Percentiles rank a stretch among this genome's conserved stretches.
These are phyloP conservation scores for Neopipo cinnamomea DNA, from an alignment of 2,113 vertebrate species.

Conservation along the genomic window DNA sequence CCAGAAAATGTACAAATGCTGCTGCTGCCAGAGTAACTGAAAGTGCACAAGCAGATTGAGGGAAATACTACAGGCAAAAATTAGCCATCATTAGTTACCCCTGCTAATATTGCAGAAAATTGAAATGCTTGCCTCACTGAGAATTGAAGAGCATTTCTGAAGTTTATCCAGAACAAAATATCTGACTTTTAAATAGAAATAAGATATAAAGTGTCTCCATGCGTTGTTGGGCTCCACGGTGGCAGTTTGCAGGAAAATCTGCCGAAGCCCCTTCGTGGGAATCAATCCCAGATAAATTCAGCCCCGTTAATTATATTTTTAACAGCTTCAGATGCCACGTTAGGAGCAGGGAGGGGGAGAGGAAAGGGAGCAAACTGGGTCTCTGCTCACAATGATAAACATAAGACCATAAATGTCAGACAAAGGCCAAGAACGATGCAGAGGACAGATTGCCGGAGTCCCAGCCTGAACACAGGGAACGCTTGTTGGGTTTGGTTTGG, in stretches of 20 bases:
- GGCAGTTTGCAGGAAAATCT: conserved; percentile 7
- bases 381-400: neutral
- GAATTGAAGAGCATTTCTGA: conserved; percentile 77
- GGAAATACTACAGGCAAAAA: conserved; percentile 80
- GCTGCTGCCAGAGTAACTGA: conserved; percentile 73
- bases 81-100: conserved; percentile 81
- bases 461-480: neutral
- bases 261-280: conserved; percentile 16
- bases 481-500: neutral
- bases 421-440: conserved; percentile 8
- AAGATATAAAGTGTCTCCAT: conserved; percentile 1
- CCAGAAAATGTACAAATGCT: conserved; percentile 85
- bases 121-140: conserved; percentile 79
- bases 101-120: conserved; percentile 82
- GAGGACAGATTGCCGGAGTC: conserved; percentile 1
- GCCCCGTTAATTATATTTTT: conserved; percentile 8
- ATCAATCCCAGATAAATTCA: conserved; percentile 4
- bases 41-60: conserved; percentile 80
- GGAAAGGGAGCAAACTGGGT: neutral
- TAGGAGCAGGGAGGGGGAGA: rapidly evolving
- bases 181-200: conserved; percentile 52
- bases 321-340: conserved; percentile 14
- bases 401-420: conserved; percentile 26
- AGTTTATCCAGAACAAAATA: conserved; percentile 74
- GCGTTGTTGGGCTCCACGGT: neutral